phyloP scores from a whole-genome alignment of 92 coral and sea anemone genomes.

The Zoanthus sociatus region DNA sequence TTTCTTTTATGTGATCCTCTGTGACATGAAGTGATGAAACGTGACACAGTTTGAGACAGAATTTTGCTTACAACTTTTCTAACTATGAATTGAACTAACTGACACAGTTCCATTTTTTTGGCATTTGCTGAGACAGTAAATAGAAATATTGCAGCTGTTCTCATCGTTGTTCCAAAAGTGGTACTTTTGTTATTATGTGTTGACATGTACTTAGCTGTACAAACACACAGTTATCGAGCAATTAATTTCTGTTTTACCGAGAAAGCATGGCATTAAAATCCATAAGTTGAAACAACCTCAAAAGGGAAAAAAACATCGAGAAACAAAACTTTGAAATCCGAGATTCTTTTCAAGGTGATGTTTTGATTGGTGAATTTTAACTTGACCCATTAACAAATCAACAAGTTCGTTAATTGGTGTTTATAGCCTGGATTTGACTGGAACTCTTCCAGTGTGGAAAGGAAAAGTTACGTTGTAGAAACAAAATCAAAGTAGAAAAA shows the following conservation, averaged over 20 bases:
- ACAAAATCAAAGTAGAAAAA: neutral
- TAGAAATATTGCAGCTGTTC: neutral
- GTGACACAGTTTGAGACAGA: neutral
- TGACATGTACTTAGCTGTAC: conserved; percentile 52
- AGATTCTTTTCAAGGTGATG: conserved; percentile 1
- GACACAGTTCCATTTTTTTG: neutral
- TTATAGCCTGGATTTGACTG: conserved; percentile 72
- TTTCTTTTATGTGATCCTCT: neutral
- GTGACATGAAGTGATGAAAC: conserved; percentile 14
- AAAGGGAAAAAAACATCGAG: neutral
- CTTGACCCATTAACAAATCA: conserved; percentile 81
- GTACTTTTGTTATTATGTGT: conserved; percentile 35
- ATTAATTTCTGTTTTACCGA: conserved; percentile 20
- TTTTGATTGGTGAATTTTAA: conserved; percentile 78
- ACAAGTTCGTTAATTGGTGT: conserved; percentile 78
- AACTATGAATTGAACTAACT: neutral
- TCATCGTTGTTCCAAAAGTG: conserved; percentile 21
- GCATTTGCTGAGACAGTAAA: neutral
- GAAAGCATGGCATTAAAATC: neutral
- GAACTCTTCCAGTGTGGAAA: conserved; percentile 50
- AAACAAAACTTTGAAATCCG: conserved; percentile 28
- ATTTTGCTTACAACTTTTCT: neutral
- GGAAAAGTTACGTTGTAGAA: conserved; percentile 40
- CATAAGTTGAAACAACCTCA: neutral
- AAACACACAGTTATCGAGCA: conserved; percentile 43